Percentiles rank a stretch among this genome's conserved stretches.
phyloP scores from a whole-genome alignment of 2,888 invertebrate species.

The Scrobipalpa atriplicella region DNA sequence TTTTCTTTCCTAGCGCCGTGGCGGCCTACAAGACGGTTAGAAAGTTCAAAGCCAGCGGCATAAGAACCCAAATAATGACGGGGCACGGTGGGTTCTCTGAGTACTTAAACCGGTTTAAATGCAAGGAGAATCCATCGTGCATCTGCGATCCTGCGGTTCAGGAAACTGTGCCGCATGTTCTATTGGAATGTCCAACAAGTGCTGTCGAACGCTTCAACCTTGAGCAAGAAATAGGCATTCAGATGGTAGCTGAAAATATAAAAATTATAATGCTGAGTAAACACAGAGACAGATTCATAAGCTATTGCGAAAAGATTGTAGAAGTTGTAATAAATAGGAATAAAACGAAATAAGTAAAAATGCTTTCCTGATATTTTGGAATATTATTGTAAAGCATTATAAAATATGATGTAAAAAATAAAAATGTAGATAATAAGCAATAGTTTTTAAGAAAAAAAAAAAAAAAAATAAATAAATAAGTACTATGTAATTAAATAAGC shows the following conservation, averaged over 20 bases:
- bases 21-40: slow-evolving; percentile 3
- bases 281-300: neutral
- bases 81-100: slow-evolving; percentile 29
- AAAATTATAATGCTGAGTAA: neutral
- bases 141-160: slow-evolving; percentile 22
- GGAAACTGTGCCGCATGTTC: slow-evolving; percentile 13
- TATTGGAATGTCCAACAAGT: slow-evolving; percentile 2
- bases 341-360: neutral
- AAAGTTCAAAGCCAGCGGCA: neutral
- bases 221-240: neutral
- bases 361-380: neutral
- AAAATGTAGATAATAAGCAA: neutral
- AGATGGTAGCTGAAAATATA: neutral
- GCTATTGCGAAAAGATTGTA: neutral
- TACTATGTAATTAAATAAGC: too few species aligned
- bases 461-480: too few species aligned
- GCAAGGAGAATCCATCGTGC: slow-evolving; percentile 31
- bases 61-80: slow-evolving; percentile 9
- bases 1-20: slow-evolving; percentile 23
- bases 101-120: neutral
- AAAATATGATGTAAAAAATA: neutral
- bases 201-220: neutral
- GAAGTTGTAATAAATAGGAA: neutral
- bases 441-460: neutral
- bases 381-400: slow-evolving; percentile 1